Evolutionary conservation across 1,140 invertebrate genomes (phyloP).

Genomic region (Hyles euphorbiae): DNA sequence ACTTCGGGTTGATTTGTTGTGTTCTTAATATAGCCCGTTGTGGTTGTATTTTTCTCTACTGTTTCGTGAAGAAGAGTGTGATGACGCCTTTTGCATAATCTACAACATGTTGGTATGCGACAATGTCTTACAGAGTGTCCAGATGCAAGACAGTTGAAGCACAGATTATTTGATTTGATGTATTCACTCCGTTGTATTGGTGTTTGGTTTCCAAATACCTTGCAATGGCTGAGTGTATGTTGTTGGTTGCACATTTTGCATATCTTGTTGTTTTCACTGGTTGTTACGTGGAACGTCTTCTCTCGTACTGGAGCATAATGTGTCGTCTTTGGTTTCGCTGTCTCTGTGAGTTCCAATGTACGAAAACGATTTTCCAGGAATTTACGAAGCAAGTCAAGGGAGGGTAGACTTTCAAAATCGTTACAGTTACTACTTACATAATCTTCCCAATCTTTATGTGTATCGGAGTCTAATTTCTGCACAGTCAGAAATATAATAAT

Average conservation of each 20-base stretch:
- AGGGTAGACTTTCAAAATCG: too few relatives aligned
- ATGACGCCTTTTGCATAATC: slow-evolving; percentile 33
- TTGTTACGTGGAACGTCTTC: slow-evolving; percentile 11
- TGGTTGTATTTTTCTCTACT: slow-evolving; percentile 4
- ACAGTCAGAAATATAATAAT: too few relatives aligned
- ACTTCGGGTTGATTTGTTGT: slow-evolving; percentile 10
- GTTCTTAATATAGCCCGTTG: slow-evolving; percentile 9
- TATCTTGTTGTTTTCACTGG: slow-evolving; percentile 8
- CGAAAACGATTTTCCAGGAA: too few relatives aligned
- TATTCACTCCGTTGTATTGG: slow-evolving; percentile 25
- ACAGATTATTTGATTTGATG: slow-evolving; percentile 26
- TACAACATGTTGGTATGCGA: slow-evolving; percentile 26
- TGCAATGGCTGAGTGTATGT: slow-evolving; percentile 29
- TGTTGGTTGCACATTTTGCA: slow-evolving; percentile 20
- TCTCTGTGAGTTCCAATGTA: too few relatives aligned
- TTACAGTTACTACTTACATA: too few relatives aligned
- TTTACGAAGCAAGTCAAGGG: too few relatives aligned
- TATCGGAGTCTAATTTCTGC: too few relatives aligned
- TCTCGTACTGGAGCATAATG: slow-evolving; percentile 5
- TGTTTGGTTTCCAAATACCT: slow-evolving; percentile 21
- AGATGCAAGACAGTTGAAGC: slow-evolving; percentile 33
- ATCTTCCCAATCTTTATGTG: too few relatives aligned
- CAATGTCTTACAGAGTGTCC: slow-evolving; percentile 30
- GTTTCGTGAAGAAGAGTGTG: slow-evolving; percentile 31
- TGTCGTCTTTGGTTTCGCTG: slow-evolving; percentile 10